Base-by-base conservation (phyloP, 2,888 invertebrate species). In the Cerceris ruficornis region DNA sequence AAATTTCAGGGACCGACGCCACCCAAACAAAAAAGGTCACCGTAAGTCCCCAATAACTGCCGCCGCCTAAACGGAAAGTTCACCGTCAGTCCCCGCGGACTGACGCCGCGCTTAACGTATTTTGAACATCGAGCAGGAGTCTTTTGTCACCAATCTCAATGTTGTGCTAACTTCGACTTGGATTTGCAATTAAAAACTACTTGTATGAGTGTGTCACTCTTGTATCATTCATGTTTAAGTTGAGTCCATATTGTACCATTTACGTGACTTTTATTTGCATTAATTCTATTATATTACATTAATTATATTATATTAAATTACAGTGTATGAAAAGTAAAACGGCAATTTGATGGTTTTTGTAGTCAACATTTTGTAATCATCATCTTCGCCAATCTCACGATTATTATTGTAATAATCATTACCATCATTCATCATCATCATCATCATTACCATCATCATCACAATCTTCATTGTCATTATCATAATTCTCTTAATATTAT, bases 121-220 rank as follows among this genome's bases (percentile, higher is more conserved):
- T 28, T 71, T 77, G 61, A 80, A 88, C 81, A 84, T 77, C 87
- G 86, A 89, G 86, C 87, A 87, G 86, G 89, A 88, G 87, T 86
- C 69, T 86, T 80, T 88, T 85, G 88, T 86, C 86, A 89, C 85
- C 88, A 91, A 91, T 91, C 90, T 91, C 90, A 91, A 83, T 89
- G 86, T 84, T 88, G 89, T 87, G 88, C 87, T 89, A 86, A 86
- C 85, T 88, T 79, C 86, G 87, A 88, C 85, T 89, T 86, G 80
- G 80, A 85, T 87, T 81, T 81, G 82, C 73, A 68, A 81, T 81
- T 62, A 68, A 78, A 70, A 70, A 64, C 80, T 77, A 70, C 71
- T 75, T 87, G 85, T 83, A 85, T 76, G 85, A 86, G 85, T 80
- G 84, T 84, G 81, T 85, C 83, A 80, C 84, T 80, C 77, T 81